phyloP scores from a whole-genome alignment of 2,113 vertebrate species.

The Sapajus apella region DNA sequence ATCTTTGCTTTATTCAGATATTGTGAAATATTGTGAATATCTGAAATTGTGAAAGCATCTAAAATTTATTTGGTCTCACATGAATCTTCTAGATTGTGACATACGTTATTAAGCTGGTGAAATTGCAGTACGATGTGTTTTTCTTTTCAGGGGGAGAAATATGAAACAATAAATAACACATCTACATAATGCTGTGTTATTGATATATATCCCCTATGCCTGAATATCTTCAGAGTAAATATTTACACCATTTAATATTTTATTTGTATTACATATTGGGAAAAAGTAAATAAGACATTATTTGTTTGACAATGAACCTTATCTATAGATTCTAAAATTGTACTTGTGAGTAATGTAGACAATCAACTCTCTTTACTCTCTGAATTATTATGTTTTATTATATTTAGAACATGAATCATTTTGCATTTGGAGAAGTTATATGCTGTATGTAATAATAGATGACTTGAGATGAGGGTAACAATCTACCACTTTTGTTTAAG shows the following conservation, averaged over 20 bases:
- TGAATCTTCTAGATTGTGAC: conserved; percentile 32
- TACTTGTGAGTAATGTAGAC: background rate
- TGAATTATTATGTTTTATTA: background rate
- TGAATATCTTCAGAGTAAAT: conserved; percentile 36
- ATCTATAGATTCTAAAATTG: background rate
- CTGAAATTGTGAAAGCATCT: background rate
- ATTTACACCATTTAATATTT: background rate
- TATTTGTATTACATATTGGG: conserved; percentile 14
- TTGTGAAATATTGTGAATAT: no score
- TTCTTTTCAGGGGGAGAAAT: background rate
- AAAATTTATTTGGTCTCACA: background rate
- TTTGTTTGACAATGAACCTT: conserved; percentile 48
- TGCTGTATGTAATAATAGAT: background rate
- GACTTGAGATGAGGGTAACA: background rate
- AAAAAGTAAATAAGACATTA: conserved; percentile 32
- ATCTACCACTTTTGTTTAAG: background rate
- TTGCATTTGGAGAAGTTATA: background rate
- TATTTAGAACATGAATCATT: background rate
- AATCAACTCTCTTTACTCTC: background rate
- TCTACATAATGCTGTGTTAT: background rate
- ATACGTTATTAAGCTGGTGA: background rate
- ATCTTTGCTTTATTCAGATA: background rate
- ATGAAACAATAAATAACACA: background rate
- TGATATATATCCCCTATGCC: background rate
- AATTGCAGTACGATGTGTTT: background rate